Conservation (phyloP, 2,113 vertebrate species). For the Grammomys surdaster region DNA sequence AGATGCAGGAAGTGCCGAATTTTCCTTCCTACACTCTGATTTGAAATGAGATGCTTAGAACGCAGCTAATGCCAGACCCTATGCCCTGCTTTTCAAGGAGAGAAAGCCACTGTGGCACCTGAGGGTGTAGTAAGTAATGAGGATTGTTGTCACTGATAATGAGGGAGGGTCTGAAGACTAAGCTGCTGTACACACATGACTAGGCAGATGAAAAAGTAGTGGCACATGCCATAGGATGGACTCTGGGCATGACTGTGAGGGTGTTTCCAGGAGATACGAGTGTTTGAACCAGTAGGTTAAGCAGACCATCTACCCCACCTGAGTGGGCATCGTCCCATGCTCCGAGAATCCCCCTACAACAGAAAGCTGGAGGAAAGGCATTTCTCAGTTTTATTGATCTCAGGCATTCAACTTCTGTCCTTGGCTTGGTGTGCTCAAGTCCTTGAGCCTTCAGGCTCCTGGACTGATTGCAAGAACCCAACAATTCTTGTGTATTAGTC, state of each 20-base stretch:
- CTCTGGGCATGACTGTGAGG: background rate
- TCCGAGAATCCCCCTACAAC: background rate
- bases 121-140: background rate
- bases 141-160: background rate
- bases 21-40: background rate
- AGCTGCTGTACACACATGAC: background rate
- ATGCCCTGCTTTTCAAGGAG: background rate
- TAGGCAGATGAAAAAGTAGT: too few species aligned
- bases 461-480: background rate
- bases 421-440: background rate
- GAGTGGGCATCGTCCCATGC: background rate
- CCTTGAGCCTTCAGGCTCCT: background rate
- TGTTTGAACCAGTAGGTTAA: background rate
- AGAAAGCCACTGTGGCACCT: background rate
- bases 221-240: too few species aligned
- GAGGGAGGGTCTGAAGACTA: background rate
- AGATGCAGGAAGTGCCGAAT: background rate
- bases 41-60: background rate
- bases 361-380: background rate
- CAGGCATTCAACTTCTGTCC: background rate
- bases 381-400: background rate
- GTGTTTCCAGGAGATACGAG: background rate
- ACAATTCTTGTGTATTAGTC: background rate
- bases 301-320: background rate
- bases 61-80: background rate